Percentiles rank a stretch among this genome's conserved stretches.
Evolutionary conservation across 1,140 invertebrate genomes (phyloP).

Genomic region (Lucilia cuprina): DNA sequence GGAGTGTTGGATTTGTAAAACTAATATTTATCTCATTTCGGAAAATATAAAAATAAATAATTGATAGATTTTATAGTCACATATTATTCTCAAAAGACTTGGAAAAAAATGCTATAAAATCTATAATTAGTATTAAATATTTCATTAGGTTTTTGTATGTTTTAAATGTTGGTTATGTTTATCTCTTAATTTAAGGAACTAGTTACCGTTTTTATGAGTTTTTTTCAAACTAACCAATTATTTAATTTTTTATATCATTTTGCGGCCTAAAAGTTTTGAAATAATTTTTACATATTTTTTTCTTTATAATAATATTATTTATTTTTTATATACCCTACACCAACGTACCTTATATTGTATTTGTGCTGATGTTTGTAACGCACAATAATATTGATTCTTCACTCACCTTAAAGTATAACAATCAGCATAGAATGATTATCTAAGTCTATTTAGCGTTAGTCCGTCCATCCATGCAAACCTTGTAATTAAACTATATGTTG

Average conservation of each 20-base stretch:
- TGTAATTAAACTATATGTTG: no score
- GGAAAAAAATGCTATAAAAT: no score
- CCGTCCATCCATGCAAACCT: no score
- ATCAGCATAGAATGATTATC: no score
- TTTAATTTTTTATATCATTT: constrained; percentile 26
- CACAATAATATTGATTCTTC: no score
- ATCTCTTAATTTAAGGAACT: constrained; percentile 41
- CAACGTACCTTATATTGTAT: no score
- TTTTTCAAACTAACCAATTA: constrained; percentile 33
- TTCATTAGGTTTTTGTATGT: neutral
- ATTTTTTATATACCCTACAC: no score
- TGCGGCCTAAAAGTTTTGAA: constrained; percentile 27
- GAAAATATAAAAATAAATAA: neutral
- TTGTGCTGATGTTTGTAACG: no score
- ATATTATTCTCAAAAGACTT: no score
- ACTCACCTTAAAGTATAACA: no score
- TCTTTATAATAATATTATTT: neutral
- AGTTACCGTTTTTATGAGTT: constrained; percentile 39
- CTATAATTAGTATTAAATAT: neutral
- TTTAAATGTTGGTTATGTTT: constrained; percentile 2
- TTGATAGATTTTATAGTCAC: no score
- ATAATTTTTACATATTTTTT: constrained; percentile 15
- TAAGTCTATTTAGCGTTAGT: no score
- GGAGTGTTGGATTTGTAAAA: neutral
- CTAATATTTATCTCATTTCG: neutral